phyloP scores from a whole-genome alignment of 2,113 vertebrate species.

The Choloepus hoffmanni region DNA sequence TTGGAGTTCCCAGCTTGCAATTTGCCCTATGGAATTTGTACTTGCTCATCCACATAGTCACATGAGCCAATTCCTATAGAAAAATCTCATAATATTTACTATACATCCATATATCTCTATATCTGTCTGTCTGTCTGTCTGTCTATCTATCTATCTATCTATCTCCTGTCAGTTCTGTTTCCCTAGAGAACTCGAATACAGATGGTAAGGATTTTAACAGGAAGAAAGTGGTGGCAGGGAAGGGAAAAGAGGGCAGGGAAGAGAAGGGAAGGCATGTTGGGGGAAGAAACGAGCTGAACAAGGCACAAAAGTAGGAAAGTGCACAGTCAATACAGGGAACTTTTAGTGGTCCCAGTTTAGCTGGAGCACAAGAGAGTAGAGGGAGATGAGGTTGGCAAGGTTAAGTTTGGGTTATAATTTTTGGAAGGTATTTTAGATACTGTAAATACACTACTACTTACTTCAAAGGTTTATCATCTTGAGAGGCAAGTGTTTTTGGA shows the following conservation, averaged over 20 bases:
- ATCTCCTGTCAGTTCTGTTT: too few relatives aligned
- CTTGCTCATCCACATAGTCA: too few relatives aligned
- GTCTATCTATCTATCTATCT: too few relatives aligned
- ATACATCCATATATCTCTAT: too few relatives aligned
- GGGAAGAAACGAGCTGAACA: slow-evolving; percentile 14
- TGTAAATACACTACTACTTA: slow-evolving; percentile 86
- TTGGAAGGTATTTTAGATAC: slow-evolving; percentile 42
- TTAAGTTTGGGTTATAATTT: background rate
- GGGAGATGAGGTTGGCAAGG: background rate
- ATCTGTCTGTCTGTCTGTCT: too few relatives aligned
- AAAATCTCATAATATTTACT: too few relatives aligned
- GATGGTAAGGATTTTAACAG: slow-evolving; percentile 50
- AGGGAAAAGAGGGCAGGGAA: background rate
- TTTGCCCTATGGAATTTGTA: too few relatives aligned
- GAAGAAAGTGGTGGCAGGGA: slow-evolving; percentile 10
- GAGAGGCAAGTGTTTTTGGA: slow-evolving; percentile 93
- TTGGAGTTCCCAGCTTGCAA: too few relatives aligned
- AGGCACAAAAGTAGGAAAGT: background rate
- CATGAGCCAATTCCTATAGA: too few relatives aligned
- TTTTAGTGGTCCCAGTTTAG: background rate
- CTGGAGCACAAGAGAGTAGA: background rate
- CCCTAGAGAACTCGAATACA: too few relatives aligned
- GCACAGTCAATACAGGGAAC: background rate
- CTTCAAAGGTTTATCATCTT: slow-evolving; percentile 96
- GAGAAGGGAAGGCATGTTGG: slow-evolving; percentile 2